Percentiles rank a stretch among this genome's conserved stretches.
These are phyloP conservation scores for Nasonovia ribisnigri DNA, from an alignment of 2,888 invertebrate genomes.

Conservation along the genomic window DNA sequence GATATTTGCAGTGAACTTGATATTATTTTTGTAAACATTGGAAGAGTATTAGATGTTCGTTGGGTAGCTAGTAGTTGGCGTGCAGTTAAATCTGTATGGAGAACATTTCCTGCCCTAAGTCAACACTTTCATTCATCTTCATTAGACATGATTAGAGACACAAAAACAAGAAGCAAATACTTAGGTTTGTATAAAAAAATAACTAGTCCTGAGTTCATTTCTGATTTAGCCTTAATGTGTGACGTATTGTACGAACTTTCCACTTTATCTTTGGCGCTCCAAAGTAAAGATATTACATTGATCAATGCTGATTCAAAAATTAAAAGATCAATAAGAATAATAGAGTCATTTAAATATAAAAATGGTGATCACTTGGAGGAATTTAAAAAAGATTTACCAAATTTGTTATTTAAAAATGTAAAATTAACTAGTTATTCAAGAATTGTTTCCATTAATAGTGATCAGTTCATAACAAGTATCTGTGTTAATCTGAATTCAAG, in stretches of 20 bases:
- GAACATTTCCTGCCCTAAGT: conserved; percentile 18
- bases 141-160: background rate
- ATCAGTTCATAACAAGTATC: conserved; percentile 2
- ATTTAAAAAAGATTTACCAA: background rate
- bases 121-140: conserved; percentile 67
- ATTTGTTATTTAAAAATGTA: conserved; percentile 19
- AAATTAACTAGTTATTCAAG: background rate
- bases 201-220: conserved; percentile 14
- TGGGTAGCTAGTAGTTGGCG: conserved; percentile 40
- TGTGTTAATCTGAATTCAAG: background rate
- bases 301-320: background rate
- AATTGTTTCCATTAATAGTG: background rate
- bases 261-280: background rate
- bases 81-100: conserved; percentile 23
- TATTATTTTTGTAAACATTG: conserved; percentile 10
- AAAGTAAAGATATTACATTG: conserved; percentile 24
- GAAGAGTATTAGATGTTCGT: conserved; percentile 30
- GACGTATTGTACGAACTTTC: conserved; percentile 19
- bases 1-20: conserved; percentile 46
- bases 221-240: conserved; percentile 14
- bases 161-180: conserved; percentile 12
- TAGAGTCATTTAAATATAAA: conserved; percentile 9
- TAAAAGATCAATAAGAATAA: conserved; percentile 19
- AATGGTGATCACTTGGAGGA: background rate
- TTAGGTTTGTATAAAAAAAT: conserved; percentile 42